Evolutionary conservation across 2,113 vertebrate species (phyloP).

Genomic region (Phalacrocorax aristotelis): DNA sequence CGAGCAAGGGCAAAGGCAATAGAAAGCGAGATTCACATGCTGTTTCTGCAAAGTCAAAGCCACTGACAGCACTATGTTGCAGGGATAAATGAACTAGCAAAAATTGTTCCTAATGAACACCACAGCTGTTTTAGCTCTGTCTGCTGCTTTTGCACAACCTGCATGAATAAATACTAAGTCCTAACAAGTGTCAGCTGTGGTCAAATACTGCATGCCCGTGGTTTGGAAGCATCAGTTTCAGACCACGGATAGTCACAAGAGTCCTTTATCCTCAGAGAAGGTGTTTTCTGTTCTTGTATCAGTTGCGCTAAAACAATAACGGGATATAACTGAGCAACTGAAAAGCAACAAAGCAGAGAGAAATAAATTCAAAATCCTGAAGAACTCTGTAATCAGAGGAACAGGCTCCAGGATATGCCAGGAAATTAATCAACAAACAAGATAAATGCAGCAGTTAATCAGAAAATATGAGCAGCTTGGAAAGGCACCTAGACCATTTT

Average conservation of each 20-base stretch:
- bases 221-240: background rate
- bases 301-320: background rate
- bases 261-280: background rate
- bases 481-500: background rate
- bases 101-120: background rate
- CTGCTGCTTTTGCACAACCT: background rate
- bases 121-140: background rate
- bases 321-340: background rate
- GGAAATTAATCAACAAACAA: slow-evolving; percentile 10
- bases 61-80: background rate
- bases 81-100: background rate
- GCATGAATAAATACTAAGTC: background rate
- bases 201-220: background rate
- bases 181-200: background rate
- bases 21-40: rapidly evolving
- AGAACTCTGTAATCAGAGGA: background rate
- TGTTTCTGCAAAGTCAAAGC: background rate
- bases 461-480: background rate
- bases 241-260: background rate
- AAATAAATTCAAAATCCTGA: background rate
- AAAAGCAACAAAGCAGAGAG: background rate
- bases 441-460: background rate
- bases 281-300: background rate
- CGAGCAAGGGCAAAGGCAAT: background rate
- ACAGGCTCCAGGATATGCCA: background rate